These are phyloP conservation scores for Mongoloraphidia duomilia DNA, from an alignment of 2,888 invertebrate genomes.

Conservation along the genomic window DNA sequence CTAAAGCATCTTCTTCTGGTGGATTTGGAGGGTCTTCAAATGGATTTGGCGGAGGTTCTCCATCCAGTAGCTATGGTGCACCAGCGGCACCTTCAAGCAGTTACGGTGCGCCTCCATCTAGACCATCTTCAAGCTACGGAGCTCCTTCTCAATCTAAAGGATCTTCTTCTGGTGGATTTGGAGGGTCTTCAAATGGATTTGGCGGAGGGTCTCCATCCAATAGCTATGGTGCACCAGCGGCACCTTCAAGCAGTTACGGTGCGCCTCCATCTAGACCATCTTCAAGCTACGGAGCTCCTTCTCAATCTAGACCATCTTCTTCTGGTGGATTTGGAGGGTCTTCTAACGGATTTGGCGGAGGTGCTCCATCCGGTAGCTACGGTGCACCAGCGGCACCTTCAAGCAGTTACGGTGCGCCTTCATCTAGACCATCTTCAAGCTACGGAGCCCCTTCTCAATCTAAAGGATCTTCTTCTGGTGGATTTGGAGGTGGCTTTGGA, in stretches of 20 bases:
- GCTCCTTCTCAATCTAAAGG: conserved; percentile 31
- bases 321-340: conserved; percentile 26
- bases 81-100: conserved; percentile 30
- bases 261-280: conserved; percentile 20
- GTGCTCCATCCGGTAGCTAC: conserved; percentile 24
- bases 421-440: conserved; percentile 23
- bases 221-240: conserved; percentile 22
- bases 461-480: conserved; percentile 27
- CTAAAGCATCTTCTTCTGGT: conserved; percentile 8
- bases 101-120: conserved; percentile 28
- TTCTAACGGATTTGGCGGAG: conserved; percentile 16
- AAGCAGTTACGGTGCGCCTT: conserved; percentile 39
- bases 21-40: conserved; percentile 21
- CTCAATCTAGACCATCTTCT: no score
- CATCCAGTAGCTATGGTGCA: conserved; percentile 32
- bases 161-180: conserved; percentile 34
- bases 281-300: conserved; percentile 26
- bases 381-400: conserved; percentile 35
- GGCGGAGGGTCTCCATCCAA: conserved; percentile 18
- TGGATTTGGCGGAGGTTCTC: conserved; percentile 20
- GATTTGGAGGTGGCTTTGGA: no score
- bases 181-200: conserved; percentile 31
- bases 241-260: conserved; percentile 19
- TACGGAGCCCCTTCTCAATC: conserved; percentile 30
- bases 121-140: conserved; percentile 16